These are phyloP conservation scores for Toxostoma redivivum DNA, from an alignment of 2,113 vertebrate genomes.

Conservation along the genomic window DNA sequence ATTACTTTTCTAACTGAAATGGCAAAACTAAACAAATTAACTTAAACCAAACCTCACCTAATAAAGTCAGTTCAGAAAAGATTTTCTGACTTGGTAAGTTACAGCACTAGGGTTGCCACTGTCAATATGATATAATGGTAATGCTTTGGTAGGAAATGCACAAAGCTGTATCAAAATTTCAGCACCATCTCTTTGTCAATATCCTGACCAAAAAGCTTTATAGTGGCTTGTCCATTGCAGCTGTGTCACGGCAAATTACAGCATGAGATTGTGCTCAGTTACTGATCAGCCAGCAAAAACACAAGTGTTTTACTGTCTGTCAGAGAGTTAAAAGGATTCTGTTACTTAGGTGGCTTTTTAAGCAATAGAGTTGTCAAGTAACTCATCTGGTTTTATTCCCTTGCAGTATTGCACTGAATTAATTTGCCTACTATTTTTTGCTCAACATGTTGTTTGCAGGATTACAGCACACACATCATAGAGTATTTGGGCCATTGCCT, in stretches of 20 bases:
- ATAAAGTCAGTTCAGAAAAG: not conserved
- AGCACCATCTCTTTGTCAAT: not conserved
- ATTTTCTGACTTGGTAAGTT: not conserved
- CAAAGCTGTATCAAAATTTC: not conserved
- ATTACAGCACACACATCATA: not conserved
- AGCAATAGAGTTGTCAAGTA: not conserved
- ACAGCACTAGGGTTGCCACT: not conserved
- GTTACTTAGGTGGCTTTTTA: constrained; percentile 12
- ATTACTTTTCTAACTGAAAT: not conserved
- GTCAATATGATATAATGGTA: not conserved
- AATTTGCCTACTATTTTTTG: not conserved
- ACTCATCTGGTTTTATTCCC: not conserved
- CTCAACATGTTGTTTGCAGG: not conserved
- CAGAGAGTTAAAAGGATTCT: not conserved
- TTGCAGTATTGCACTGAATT: not conserved
- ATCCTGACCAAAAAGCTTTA: not conserved
- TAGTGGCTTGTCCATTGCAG: not conserved
- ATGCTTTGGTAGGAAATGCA: not conserved
- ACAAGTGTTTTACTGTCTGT: not conserved
- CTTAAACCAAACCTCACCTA: not conserved
- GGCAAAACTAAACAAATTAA: not conserved
- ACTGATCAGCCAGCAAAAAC: not conserved
- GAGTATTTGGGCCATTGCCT: not conserved
- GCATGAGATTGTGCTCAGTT: not conserved
- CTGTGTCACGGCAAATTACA: not conserved